phyloP scores from a whole-genome alignment of 1,140 invertebrate species.

The Helicoverpa zea region DNA sequence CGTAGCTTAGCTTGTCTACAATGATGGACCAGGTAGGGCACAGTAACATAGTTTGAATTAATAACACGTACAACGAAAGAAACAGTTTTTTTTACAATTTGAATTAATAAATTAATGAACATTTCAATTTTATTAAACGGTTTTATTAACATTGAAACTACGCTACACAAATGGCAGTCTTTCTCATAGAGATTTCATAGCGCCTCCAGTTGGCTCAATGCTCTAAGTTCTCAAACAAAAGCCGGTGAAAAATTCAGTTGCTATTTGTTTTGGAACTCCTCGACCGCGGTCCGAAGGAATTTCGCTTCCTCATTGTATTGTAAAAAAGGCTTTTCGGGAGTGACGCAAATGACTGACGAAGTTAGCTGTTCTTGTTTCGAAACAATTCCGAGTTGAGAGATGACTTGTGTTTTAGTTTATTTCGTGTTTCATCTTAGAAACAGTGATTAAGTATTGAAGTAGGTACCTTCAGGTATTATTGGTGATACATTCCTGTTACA shows the following conservation, averaged over 20 bases:
- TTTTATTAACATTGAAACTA: too few species aligned
- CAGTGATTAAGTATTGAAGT: background rate
- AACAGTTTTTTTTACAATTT: too few species aligned
- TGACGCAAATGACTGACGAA: conserved; percentile 11
- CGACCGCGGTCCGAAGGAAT: background rate
- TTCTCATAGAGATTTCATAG: too few species aligned
- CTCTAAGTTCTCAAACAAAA: background rate
- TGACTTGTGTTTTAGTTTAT: background rate
- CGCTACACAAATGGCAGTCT: too few species aligned
- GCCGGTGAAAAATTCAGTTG: conserved; percentile 1
- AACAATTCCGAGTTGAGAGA: background rate
- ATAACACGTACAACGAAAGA: too few species aligned
- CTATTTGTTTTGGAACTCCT: background rate
- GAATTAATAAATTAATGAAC: too few species aligned
- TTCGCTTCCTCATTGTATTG: background rate
- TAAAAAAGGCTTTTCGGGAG: background rate
- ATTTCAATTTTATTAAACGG: too few species aligned
- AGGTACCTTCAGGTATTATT: background rate
- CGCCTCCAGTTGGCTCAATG: too few species aligned
- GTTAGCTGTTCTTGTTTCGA: background rate
- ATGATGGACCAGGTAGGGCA: too few species aligned
- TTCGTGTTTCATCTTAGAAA: background rate
- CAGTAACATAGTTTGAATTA: too few species aligned
- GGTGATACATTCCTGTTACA: too few species aligned
- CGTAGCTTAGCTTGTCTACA: too few species aligned